These are phyloP conservation scores for Cherax quadricarinatus DNA, from an alignment of 1,140 invertebrate species.

Conservation along the genomic window DNA sequence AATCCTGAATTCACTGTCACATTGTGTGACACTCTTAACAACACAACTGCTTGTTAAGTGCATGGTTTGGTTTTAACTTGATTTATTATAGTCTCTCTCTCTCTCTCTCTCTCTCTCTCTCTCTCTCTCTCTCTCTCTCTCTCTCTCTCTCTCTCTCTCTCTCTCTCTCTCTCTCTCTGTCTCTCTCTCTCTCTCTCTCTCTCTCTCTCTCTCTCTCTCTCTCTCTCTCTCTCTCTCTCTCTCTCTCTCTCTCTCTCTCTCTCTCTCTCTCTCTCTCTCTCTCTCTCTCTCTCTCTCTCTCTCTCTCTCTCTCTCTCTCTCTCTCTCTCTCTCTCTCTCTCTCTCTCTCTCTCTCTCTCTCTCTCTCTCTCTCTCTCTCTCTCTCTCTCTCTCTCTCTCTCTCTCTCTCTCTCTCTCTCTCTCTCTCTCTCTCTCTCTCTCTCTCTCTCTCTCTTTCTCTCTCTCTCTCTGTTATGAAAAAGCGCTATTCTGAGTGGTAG, in stretches of 20 bases:
- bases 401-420: constrained; percentile 20
- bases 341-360: constrained; percentile 15
- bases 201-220: constrained; percentile 20
- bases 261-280: constrained; percentile 25
- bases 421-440: constrained; percentile 18
- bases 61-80: too few relatives aligned
- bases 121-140: constrained; percentile 25
- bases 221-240: constrained; percentile 25
- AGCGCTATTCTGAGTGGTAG: too few relatives aligned
- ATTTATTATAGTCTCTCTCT: background rate
- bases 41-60: too few relatives aligned
- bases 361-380: constrained; percentile 25
- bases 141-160: constrained; percentile 22
- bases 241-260: constrained; percentile 16
- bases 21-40: too few relatives aligned
- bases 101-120: constrained; percentile 20
- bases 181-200: constrained; percentile 24
- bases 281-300: constrained; percentile 21
- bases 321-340: constrained; percentile 24
- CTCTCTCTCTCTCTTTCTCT: constrained; percentile 29
- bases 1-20: too few relatives aligned
- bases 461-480: too few relatives aligned
- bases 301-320: constrained; percentile 19
- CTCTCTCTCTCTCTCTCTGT: constrained; percentile 15
- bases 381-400: constrained; percentile 19